Base-by-base conservation (phyloP, 1,140 invertebrate species). In the Dinothrombium tinctorium region DNA sequence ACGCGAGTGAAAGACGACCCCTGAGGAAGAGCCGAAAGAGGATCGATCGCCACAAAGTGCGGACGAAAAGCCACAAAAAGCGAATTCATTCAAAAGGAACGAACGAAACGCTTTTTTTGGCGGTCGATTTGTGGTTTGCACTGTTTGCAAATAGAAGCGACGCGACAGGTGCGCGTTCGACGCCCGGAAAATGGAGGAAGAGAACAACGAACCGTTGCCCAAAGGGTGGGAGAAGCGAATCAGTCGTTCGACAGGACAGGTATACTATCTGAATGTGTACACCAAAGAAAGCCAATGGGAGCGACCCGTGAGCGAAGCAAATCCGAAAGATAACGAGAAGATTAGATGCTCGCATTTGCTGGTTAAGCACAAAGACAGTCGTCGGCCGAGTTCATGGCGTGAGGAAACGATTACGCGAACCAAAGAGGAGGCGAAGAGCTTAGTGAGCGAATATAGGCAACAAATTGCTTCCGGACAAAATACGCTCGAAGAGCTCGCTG, bases 221-320 rank as follows among this genome's bases (percentile, higher is more conserved):
- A 66, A 72, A 44, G 84, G 83, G 40, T 90, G 84, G 84, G 82
- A 89, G 60, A 81, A 83, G 62, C 68, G 80, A 46, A 70, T 75
- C 25, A 86, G 80, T 59, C 69, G 82, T 28, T 83, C 78, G 17
- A 83, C 76, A 17, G 84, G 80, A 40, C 73, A 80, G 52, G 68
- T 72, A 36, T 99, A 98, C 60, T 99, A 86, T 59, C 65, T 98
- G 37, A 98, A 99, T 57, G 68, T 78, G 33, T 78, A 84, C 59
- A 96, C 87, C 19, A 96, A 96, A 58, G 81, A 94, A 55, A 92
- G 82, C 48, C 90, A 96, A 57, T 99, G 92, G 92, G 84, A 95
- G 48, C 64, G 69, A 12, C 92, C 92, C 20, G 79, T 33, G 5
- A 17, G 22, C 5, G 47, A 46, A 14, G 40, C 48, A 8, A 33